Evolutionary conservation across 2,888 invertebrate species (phyloP).

Genomic region (Dolichopus griseipennis): DNA sequence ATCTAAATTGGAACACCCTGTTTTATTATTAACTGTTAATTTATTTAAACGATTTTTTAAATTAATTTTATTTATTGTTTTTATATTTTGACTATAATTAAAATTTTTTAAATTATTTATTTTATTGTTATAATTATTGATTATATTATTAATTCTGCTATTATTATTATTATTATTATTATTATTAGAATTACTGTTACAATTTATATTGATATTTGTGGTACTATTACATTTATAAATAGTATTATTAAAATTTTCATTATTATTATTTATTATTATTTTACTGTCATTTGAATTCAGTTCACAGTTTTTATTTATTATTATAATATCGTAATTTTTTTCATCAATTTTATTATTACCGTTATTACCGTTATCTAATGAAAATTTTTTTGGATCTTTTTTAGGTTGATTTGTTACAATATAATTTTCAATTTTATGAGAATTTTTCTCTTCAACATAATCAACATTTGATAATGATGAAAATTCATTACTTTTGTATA

Average conservation of each 20-base stretch:
- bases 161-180: neutral
- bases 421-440: neutral
- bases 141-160: neutral
- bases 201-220: neutral
- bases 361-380: neutral
- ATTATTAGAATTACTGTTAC: neutral
- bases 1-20: constrained; percentile 23
- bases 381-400: neutral
- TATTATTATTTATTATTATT: neutral
- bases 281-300: neutral
- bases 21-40: constrained; percentile 17
- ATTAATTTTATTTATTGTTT: neutral
- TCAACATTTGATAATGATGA: neutral
- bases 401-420: neutral
- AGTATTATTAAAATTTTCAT: neutral
- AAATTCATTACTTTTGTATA: neutral
- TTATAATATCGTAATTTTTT: neutral
- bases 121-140: constrained; percentile 9
- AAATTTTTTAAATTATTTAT: constrained; percentile 12
- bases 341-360: neutral
- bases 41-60: neutral
- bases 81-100: constrained; percentile 12
- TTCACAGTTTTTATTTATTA: neutral
- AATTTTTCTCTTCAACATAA: neutral
- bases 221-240: constrained; percentile 2